Evolutionary conservation across 2,113 vertebrate genomes (phyloP), one percentile per base, ranked within the genome.

Genomic region (Dicaeum eximium): DNA sequence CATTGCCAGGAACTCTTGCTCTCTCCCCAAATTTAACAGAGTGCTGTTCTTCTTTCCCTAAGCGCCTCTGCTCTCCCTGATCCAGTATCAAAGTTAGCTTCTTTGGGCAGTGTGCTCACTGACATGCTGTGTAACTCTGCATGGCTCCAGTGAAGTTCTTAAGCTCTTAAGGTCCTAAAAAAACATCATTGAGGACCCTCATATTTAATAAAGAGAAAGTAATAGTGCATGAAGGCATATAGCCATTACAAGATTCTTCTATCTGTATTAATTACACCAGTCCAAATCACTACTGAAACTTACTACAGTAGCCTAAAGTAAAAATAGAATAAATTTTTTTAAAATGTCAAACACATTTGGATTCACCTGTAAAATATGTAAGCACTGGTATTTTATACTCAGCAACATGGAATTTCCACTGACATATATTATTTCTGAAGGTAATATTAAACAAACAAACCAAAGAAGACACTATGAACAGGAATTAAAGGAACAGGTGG

Each of bases 401-500:
- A 53, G 38, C 22, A 80, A 61, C 22, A 88, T 5, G 35, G 53
- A 88, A 79, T 40, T 44, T 28, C 8, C 14, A 50, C 4, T 83
- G 44, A 51, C 28, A 31, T 31, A 42, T 11, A 47, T 24, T 72
- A 53, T 48, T 37, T 56, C 51, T 65, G 17, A 79, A 73, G 7
- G 10, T 19, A 69, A 65, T 42, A 31, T 18, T 57, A 70, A 87
- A 45, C 28, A 70, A 92, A 65, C 12, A 9, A 88, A 33, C 58
- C 7, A 80, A 81, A 35, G 10, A 10, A 74, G 38, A n/a, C 1
- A 1, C 6, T 64, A 30, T 15, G n/a, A 74, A 74, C 8, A 62
- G 30, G 70, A 88, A 95, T 72, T 70, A 75, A 88, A 93, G 33
- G 18, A 56, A 62, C 45, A 70, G 30, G 47, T 61, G 44, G 30